phyloP scores from a whole-genome alignment of 2,113 vertebrate species.

The Cochlearius cochlearius region DNA sequence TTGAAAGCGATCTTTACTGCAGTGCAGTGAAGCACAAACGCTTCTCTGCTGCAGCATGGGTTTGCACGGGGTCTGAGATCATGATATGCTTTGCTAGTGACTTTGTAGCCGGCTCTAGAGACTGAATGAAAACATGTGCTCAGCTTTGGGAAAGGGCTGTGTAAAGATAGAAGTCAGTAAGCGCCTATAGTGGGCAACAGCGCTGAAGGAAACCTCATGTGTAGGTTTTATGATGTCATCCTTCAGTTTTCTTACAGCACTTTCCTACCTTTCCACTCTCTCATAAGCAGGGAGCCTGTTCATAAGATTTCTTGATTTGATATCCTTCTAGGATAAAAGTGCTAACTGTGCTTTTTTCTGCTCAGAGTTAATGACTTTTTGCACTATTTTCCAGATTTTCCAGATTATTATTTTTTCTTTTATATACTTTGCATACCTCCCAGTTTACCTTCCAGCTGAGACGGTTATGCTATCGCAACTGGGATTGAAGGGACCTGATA shows the following conservation, averaged over 20 bases:
- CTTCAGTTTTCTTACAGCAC: not conserved
- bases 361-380: not conserved
- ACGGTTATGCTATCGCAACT: not conserved
- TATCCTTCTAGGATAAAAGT: not conserved
- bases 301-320: not conserved
- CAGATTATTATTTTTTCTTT: too few relatives aligned
- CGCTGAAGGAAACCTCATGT: not conserved
- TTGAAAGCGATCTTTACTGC: not conserved
- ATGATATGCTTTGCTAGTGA: not conserved
- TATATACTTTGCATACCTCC: not conserved
- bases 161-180: not conserved
- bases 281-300: not conserved
- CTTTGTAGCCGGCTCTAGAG: not conserved
- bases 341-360: not conserved
- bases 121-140: not conserved
- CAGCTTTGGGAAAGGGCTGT: not conserved
- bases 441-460: not conserved
- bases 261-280: not conserved
- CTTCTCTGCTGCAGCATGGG: not conserved
- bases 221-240: not conserved
- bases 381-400: not conserved
- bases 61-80: not conserved
- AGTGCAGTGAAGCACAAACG: not conserved
- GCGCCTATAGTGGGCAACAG: fast-evolving
- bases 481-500: not conserved